Evolutionary conservation across 2,113 vertebrate species (phyloP).

Genomic region (Chaetodon trifascialis): DNA sequence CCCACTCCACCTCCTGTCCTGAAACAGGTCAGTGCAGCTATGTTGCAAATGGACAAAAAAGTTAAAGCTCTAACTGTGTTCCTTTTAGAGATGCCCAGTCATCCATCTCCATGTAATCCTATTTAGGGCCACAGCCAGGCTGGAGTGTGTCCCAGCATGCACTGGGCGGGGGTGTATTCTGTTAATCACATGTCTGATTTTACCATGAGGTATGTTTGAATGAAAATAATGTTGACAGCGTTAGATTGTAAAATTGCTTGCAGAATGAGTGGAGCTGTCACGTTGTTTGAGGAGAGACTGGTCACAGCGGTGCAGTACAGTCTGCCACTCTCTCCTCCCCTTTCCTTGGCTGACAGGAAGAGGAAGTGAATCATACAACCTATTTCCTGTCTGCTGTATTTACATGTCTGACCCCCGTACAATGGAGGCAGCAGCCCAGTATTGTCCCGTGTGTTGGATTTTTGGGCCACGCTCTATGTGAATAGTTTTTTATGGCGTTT

Average conservation of each 20-base stretch:
- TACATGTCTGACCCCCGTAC: slow-evolving; percentile 42
- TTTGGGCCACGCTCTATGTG: not conserved
- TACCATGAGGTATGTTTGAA: not conserved
- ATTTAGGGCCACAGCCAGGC: slow-evolving; percentile 39
- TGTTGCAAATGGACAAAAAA: slow-evolving; percentile 42
- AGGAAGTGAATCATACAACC: slow-evolving; percentile 67
- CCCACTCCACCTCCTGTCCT: slow-evolving; percentile 18
- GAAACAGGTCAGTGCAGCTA: slow-evolving; percentile 23
- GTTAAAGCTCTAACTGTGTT: slow-evolving; percentile 45
- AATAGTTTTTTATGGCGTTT: not conserved
- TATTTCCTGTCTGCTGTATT: slow-evolving; percentile 68
- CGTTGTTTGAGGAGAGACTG: slow-evolving; percentile 11
- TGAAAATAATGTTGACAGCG: not conserved
- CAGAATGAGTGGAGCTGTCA: not conserved
- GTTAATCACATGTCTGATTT: slow-evolving; percentile 42
- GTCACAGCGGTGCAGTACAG: not conserved
- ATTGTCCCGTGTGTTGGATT: slow-evolving; percentile 26
- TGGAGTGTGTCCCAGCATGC: slow-evolving; percentile 59
- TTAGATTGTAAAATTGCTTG: not conserved
- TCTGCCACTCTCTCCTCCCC: slow-evolving; percentile 38
- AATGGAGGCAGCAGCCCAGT: slow-evolving; percentile 32
- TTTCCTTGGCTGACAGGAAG: slow-evolving; percentile 68
- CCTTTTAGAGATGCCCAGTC: slow-evolving; percentile 56
- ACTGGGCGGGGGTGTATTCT: slow-evolving; percentile 27
- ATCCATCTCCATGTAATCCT: slow-evolving; percentile 71